A percentile compares a stretch with the other conserved stretches of the same genome.
phyloP scores from a whole-genome alignment of 2,113 vertebrate genomes.

The Raja brachyura region DNA sequence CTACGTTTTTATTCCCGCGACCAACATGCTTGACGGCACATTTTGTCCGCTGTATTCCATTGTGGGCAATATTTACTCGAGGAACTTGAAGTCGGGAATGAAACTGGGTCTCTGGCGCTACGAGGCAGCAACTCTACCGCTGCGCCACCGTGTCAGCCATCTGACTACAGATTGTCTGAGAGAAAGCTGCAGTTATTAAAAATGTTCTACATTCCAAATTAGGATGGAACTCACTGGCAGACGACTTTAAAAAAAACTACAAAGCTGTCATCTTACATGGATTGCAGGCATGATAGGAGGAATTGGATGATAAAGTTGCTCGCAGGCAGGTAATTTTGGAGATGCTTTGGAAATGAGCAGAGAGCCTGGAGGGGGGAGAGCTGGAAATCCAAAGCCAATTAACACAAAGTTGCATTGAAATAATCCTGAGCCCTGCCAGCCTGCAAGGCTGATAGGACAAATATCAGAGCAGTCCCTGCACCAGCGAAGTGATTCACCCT shows the following conservation, averaged over 20 bases:
- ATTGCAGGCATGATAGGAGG: background rate
- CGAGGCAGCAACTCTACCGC: too few relatives aligned
- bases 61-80: too few relatives aligned
- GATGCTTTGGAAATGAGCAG: background rate
- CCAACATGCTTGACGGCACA: too few relatives aligned
- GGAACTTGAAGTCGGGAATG: too few relatives aligned
- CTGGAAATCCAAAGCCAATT: slow-evolving; percentile 6
- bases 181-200: background rate
- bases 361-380: background rate
- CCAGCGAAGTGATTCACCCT: background rate
- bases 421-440: background rate
- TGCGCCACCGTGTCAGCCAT: background rate
- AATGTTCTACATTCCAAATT: background rate
- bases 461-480: background rate
- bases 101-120: too few relatives aligned
- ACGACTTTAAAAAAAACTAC: background rate
- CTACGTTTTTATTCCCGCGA: too few relatives aligned
- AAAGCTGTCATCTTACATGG: background rate
- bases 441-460: background rate
- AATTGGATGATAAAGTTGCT: slow-evolving; percentile 10
- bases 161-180: background rate
- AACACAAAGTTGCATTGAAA: background rate
- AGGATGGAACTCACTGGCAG: background rate
- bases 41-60: too few relatives aligned
- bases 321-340: background rate